phyloP scores from a whole-genome alignment of 2,888 invertebrate genomes.

The Marasmarcha lunaedactyla region DNA sequence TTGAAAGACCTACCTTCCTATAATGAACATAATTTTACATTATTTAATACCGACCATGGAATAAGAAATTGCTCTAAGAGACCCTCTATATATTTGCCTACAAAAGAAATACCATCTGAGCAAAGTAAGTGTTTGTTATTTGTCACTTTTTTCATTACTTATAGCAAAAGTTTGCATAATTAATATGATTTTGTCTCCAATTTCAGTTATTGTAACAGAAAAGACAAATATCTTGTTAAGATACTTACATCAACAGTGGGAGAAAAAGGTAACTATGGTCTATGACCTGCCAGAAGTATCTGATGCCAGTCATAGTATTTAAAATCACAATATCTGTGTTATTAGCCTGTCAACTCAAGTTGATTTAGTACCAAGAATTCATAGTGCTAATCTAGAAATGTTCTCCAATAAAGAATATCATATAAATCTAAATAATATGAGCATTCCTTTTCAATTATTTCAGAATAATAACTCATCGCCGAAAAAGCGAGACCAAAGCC shows the following conservation, averaged over 20 bases:
- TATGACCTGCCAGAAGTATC: too few species aligned
- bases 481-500: conserved; percentile 72
- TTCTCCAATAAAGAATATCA: too few species aligned
- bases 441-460: too few species aligned
- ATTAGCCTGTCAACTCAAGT: too few species aligned
- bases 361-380: too few species aligned
- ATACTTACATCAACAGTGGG: conserved; percentile 96
- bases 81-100: conserved; percentile 92
- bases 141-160: not conserved
- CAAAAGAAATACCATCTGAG: conserved; percentile 92
- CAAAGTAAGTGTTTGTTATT: conserved; percentile 76
- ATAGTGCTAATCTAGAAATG: too few species aligned
- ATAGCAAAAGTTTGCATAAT: too few species aligned
- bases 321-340: too few species aligned
- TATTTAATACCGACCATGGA: conserved; percentile 88
- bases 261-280: conserved; percentile 90
- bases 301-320: too few species aligned
- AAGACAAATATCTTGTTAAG: conserved; percentile 93
- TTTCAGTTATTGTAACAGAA: conserved; percentile 93
- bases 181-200: conserved; percentile 15
- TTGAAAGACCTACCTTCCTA: conserved; percentile 91
- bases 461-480: conserved; percentile 71
- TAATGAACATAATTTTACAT: conserved; percentile 91
- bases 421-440: too few species aligned
- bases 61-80: conserved; percentile 85